These are phyloP conservation scores for Boleophthalmus pectinirostris DNA, from an alignment of 2,113 vertebrate species.

Conservation along the genomic window DNA sequence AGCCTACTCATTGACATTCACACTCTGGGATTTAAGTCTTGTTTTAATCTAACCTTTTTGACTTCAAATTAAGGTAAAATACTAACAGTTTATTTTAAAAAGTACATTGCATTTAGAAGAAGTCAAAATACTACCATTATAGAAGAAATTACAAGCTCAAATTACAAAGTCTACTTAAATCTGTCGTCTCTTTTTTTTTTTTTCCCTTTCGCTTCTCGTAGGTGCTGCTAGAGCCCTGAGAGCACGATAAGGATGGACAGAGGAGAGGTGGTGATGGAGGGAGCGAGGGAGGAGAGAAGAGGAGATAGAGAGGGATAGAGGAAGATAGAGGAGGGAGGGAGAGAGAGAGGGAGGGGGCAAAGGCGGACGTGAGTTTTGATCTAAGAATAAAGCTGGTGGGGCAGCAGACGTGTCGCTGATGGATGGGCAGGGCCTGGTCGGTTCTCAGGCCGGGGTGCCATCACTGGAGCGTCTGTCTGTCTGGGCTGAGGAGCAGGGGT, in stretches of 20 bases:
- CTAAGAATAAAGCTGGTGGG: conserved; percentile 77
- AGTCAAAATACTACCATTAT: too few relatives aligned
- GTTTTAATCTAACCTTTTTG: background rate
- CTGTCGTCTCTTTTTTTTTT: background rate
- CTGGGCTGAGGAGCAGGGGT: conserved; percentile 44
- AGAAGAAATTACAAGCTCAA: too few relatives aligned
- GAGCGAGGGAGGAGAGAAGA: conserved; percentile 10
- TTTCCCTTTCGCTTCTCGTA: conserved; percentile 19
- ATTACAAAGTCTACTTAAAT: too few relatives aligned
- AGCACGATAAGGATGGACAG: conserved; percentile 35
- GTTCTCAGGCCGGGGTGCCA: conserved; percentile 75
- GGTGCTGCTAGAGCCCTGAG: conserved; percentile 19
- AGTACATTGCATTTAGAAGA: background rate
- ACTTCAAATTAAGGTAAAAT: too few relatives aligned
- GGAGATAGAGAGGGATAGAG: conserved; percentile 20
- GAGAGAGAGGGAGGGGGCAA: conserved; percentile 53
- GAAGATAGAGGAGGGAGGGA: background rate
- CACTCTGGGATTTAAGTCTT: background rate
- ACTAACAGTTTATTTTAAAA: background rate
- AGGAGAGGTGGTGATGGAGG: conserved; percentile 26
- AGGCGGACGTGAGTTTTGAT: conserved; percentile 71
- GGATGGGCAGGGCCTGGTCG: conserved; percentile 67
- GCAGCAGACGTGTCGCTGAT: conserved; percentile 77
- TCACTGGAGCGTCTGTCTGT: conserved; percentile 78
- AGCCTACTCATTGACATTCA: too few relatives aligned